These are phyloP conservation scores for Cryptoprocta ferox DNA, from an alignment of 2,797 vertebrate species.

Conservation along the genomic window DNA sequence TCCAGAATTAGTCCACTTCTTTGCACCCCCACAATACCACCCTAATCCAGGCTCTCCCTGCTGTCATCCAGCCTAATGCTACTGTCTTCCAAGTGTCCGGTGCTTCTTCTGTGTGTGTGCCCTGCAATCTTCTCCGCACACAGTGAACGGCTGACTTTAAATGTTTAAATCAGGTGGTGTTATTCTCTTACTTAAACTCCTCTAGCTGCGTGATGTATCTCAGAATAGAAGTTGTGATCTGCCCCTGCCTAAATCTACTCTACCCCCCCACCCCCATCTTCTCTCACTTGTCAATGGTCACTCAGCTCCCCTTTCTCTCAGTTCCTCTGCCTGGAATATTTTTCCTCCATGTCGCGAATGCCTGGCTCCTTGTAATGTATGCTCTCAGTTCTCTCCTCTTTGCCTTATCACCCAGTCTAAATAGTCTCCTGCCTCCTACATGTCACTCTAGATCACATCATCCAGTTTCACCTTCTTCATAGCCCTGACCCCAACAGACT, in stretches of 20 bases:
- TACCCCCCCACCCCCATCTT: neutral
- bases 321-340: neutral
- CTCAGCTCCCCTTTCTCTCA: neutral
- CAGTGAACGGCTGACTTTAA: neutral
- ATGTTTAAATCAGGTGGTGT: neutral
- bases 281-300: neutral
- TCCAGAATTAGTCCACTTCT: neutral
- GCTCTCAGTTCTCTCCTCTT: neutral
- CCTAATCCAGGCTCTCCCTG: neutral
- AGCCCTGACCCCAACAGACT: neutral
- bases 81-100: neutral
- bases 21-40: neutral
- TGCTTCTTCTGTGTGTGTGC: neutral
- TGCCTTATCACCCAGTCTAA: neutral
- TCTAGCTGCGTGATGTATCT: neutral
- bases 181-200: neutral
- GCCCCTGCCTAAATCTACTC: neutral
- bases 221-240: neutral
- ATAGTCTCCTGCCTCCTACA: neutral
- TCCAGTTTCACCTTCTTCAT: neutral
- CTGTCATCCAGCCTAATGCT: neutral
- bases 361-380: neutral
- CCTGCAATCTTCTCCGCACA: neutral
- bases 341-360: neutral
- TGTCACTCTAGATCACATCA: neutral